Conservation (phyloP, 92 coral and sea anemone species). For the Porites rus region DNA sequence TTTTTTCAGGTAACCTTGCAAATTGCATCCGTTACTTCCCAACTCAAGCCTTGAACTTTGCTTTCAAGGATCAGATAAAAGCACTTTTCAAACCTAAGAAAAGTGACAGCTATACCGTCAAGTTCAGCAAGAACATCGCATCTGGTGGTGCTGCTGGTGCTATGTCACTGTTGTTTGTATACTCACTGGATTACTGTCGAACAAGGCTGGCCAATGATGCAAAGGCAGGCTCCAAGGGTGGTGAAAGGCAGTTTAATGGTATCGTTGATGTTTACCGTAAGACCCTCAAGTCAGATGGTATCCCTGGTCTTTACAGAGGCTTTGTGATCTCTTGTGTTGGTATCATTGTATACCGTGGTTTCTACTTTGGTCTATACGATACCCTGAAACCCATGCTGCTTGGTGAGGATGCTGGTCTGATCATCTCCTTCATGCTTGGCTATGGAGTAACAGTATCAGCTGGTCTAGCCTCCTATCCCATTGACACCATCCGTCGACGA, state of each 20-base stretch:
- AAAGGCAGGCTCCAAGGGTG: slow-evolving; percentile 90
- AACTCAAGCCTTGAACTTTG: slow-evolving; percentile 98
- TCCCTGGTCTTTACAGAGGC: slow-evolving; percentile 94
- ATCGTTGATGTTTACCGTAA: slow-evolving; percentile 92
- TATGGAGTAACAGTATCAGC: slow-evolving; percentile 98
- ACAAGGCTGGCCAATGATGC: slow-evolving; percentile 99
- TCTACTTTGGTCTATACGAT: slow-evolving; percentile 97
- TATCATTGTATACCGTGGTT: slow-evolving; percentile 95
- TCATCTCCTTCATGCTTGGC: slow-evolving; percentile 91
- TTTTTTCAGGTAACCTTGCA: slow-evolving; percentile 90
- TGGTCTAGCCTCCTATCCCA: slow-evolving; percentile 95
- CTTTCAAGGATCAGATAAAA: slow-evolving; percentile 97
- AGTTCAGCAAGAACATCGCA: slow-evolving; percentile 91
- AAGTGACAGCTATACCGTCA: slow-evolving; percentile 65
- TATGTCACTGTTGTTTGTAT: slow-evolving; percentile 95
- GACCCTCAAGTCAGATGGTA: slow-evolving; percentile 93
- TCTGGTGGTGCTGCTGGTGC: slow-evolving; percentile 99
- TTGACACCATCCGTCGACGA: slow-evolving; percentile 97
- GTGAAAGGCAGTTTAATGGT: slow-evolving; percentile 99
- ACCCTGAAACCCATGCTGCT: slow-evolving; percentile 91
- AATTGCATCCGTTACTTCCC: slow-evolving; percentile 98
- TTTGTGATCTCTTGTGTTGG: slow-evolving; percentile 99
- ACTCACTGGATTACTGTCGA: slow-evolving; percentile 97
- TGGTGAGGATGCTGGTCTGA: slow-evolving; percentile 97
- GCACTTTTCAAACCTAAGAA: slow-evolving; percentile 94